A percentile compares a stretch with the other conserved stretches of the same genome.
phyloP scores from a whole-genome alignment of 2,113 vertebrate species.

The Oreochromis spilurus region DNA sequence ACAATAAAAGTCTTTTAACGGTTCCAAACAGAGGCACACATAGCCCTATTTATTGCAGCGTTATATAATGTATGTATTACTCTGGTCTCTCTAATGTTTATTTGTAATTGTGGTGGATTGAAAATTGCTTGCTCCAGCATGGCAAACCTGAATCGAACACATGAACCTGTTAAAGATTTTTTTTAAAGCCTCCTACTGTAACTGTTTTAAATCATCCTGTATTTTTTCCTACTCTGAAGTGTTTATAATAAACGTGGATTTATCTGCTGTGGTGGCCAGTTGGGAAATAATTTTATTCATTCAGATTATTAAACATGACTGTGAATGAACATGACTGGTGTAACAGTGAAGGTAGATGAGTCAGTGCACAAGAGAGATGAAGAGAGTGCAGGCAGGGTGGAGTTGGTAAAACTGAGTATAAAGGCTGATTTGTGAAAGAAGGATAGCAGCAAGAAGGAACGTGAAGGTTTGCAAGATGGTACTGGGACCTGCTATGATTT shows the following conservation, averaged over 20 bases:
- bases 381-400: not conserved
- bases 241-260: not conserved
- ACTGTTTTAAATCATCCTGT: not conserved
- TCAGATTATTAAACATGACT: not conserved
- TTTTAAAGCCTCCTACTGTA: not conserved
- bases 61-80: slow-evolving; percentile 11
- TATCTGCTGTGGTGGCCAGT: not conserved
- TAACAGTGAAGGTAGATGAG: not conserved
- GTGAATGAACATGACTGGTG: not conserved
- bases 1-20: not conserved
- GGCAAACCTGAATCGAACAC: not conserved
- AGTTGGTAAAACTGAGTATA: not conserved
- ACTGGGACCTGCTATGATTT: not conserved
- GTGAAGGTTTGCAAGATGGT: not conserved
- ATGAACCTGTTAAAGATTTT: not conserved
- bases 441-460: not conserved
- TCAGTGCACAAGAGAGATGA: not conserved
- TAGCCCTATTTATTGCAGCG: slow-evolving; percentile 37
- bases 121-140: not conserved
- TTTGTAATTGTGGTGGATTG: not conserved
- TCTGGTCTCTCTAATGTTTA: not conserved
- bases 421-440: not conserved
- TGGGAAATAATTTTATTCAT: not conserved
- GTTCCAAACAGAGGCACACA: not conserved
- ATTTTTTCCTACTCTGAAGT: not conserved